A percentile compares a stretch with the other conserved stretches of the same genome.
These are phyloP conservation scores for Scelioninae gen. 2 DNA, from an alignment of 2,888 invertebrate genomes.

Conservation along the genomic window DNA sequence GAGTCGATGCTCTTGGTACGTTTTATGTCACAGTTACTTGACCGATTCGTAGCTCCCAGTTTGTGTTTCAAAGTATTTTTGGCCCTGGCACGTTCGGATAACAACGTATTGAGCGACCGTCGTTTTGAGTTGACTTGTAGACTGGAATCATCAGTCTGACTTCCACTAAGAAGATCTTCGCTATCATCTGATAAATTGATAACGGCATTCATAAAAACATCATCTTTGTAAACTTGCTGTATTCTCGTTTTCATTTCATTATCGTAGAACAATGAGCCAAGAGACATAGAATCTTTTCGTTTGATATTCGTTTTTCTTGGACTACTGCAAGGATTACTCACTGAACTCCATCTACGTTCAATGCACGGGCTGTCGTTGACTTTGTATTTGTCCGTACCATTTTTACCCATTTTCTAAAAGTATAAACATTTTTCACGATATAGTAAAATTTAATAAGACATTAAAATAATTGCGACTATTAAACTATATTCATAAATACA, in stretches of 20 bases:
- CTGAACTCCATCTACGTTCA: constrained; percentile 78
- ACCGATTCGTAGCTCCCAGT: constrained; percentile 11
- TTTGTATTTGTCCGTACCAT: constrained; percentile 62
- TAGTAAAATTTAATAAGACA: too few relatives aligned
- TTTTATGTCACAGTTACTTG: constrained; percentile 16
- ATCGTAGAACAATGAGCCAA: constrained; percentile 62
- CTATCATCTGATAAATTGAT: constrained; percentile 72
- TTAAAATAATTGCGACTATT: too few relatives aligned
- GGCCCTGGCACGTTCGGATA: constrained; percentile 1
- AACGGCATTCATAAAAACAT: constrained; percentile 70
- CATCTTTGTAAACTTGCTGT: constrained; percentile 63
- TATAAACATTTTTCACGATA: neutral
- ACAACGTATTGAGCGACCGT: constrained; percentile 51
- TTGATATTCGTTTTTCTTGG: constrained; percentile 64
- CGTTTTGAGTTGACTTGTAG: constrained; percentile 44
- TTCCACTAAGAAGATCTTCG: constrained; percentile 60
- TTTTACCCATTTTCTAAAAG: constrained; percentile 64
- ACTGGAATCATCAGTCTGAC: constrained; percentile 28
- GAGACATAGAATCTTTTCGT: constrained; percentile 60
- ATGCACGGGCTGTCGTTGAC: constrained; percentile 67
- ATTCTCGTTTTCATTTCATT: constrained; percentile 62
- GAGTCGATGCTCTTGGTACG: constrained; percentile 54
- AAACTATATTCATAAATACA: too few relatives aligned
- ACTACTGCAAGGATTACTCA: constrained; percentile 72
- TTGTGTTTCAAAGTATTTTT: constrained; percentile 24